Evolutionary conservation across 2,113 vertebrate species (phyloP).

Genomic region (Lycaon pictus): DNA sequence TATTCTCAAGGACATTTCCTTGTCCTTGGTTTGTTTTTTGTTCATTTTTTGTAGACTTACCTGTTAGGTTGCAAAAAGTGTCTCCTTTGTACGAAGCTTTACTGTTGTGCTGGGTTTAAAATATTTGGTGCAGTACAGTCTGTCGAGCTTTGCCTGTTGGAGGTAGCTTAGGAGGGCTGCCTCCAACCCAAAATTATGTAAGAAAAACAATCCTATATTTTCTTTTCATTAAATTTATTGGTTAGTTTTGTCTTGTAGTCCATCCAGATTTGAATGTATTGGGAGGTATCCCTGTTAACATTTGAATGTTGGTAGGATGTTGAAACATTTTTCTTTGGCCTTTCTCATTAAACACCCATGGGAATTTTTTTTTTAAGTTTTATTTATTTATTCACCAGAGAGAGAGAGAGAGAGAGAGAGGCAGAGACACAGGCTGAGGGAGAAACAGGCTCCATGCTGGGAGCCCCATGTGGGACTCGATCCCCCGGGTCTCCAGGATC

Average conservation of each 20-base stretch:
- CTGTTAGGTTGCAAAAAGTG: neutral
- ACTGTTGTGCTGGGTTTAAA: neutral
- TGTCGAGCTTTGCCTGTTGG: neutral
- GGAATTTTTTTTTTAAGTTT: neutral
- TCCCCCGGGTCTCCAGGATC: too few relatives aligned
- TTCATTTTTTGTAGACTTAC: neutral
- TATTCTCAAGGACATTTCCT: neutral
- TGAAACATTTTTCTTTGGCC: neutral
- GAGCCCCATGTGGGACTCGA: too few relatives aligned
- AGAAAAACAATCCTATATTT: neutral
- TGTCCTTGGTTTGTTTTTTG: constrained; percentile 8
- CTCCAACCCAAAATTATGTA: neutral
- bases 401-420: too few relatives aligned
- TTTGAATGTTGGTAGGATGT: neutral
- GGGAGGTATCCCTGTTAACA: neutral
- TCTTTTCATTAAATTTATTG: constrained; percentile 25
- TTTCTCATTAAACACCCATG: neutral
- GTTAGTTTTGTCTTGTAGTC: neutral
- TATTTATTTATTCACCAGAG: too few relatives aligned
- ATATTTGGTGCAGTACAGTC: neutral
- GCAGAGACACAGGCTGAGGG: too few relatives aligned
- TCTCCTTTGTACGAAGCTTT: neutral
- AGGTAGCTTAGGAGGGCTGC: neutral
- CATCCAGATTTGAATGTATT: neutral
- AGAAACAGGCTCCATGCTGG: too few relatives aligned